Evolutionary conservation across 2,113 vertebrate species (phyloP).

Genomic region (Sclerurus mexicanus): DNA sequence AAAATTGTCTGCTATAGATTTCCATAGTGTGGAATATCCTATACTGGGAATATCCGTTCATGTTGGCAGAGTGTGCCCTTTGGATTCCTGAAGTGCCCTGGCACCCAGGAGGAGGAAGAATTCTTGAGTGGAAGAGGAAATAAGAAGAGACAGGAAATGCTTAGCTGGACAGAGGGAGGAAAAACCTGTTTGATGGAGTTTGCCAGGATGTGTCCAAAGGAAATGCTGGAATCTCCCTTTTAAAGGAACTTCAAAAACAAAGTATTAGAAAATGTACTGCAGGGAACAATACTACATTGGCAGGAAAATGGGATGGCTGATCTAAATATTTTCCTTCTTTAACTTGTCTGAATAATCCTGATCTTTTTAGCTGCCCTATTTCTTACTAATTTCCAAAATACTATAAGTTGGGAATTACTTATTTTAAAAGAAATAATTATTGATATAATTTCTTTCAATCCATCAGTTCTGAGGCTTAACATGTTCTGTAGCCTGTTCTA

Average conservation of each 20-base stretch:
- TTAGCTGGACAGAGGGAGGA: neutral
- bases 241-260: neutral
- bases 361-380: neutral
- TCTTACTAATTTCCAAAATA: neutral
- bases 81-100: neutral
- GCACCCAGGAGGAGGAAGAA: neutral
- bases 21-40: neutral
- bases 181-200: neutral
- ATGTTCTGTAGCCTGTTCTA: slow-evolving; percentile 16
- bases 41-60: neutral
- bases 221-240: slow-evolving; percentile 20
- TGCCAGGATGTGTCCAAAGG: neutral
- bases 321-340: slow-evolving; percentile 52
- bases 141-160: neutral
- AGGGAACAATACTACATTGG: slow-evolving; percentile 6
- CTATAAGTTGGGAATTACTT: neutral
- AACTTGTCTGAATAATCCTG: neutral
- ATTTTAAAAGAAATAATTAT: neutral
- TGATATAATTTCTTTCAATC: neutral
- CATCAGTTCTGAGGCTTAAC: neutral
- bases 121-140: neutral
- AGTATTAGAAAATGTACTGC: slow-evolving; percentile 22
- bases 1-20: neutral
- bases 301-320: slow-evolving; percentile 13
- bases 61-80: neutral